Base-by-base conservation (phyloP, 35 echinoderm and acorn worm genomes). In the Lytechinus pictus region DNA sequence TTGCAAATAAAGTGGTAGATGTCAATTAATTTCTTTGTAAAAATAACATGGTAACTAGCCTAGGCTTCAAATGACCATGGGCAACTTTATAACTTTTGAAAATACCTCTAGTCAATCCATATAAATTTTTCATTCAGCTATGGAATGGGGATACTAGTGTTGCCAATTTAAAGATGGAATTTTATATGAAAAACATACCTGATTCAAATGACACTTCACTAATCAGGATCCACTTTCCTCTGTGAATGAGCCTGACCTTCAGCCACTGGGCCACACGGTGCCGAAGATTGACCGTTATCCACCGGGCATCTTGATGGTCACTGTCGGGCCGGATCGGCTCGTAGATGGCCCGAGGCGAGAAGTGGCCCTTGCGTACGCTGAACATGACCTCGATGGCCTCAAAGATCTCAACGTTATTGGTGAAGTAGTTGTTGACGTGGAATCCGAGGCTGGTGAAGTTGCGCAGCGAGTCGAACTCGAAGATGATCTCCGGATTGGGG, bases 191-290 rank as follows among this genome's bases (percentile, higher is more conserved):
- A 90, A 12, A 56, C 97, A 95, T 95, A 99, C 98, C 96, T 96
- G 98, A 99, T 58, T 94, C 92, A 93, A 99, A 98, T 8, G 95
- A 95, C 4, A 99, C 94, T 92, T 99, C 98, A 66, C 97, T 97
- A 52, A 99, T 92, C 10, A 99, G 91, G 0, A 99, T 96, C 98
- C 98, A 99, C 27, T 89, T 96, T 13, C 95, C 95, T 33, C 97
- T 92, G 58, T 98, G 97, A 27, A 57, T 11, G 4, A 99, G 94
- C 52, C 24, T 72, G 86, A 96, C 95, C 60, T 99, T 98, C 4
- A 99, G 87, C 87, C 93, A 97, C 94, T 92, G 91, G 27, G 96
- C 98, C 44, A 99, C 96, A 24, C 97, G 95, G 55, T 98, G 97
- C 24, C 97, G 86, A 53, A 99, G 95, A 91, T 99, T 94, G 8